Percentiles rank a stretch among this genome's conserved stretches.
Conservation (phyloP, 2,888 invertebrate genomes). For the Resseliella maxima region DNA sequence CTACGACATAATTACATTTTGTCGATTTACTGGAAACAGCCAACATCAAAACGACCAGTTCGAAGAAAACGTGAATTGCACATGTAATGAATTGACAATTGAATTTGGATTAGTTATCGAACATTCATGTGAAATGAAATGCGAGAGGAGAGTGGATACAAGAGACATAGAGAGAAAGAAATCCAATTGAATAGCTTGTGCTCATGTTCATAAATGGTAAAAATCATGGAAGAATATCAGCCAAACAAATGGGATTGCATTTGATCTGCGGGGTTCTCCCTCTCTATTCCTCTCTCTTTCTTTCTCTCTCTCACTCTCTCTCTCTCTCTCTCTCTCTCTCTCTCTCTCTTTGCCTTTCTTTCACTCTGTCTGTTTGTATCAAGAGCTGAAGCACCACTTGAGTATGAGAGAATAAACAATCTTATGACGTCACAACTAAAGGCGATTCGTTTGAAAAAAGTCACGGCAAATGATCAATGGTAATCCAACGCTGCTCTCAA, state of each 20-base stretch:
- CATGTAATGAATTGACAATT: slow-evolving; percentile 42
- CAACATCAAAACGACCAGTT: not conserved
- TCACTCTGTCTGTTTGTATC: not conserved
- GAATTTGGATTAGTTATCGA: not conserved
- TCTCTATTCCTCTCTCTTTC: too few species aligned
- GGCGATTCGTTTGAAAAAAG: not conserved
- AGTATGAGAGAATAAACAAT: not conserved
- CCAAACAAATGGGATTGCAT: not conserved
- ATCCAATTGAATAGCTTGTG: not conserved
- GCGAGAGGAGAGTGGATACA: too few species aligned
- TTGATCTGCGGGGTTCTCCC: too few species aligned
- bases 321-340: too few species aligned
- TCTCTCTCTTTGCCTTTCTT: not conserved
- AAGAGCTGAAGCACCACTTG: not conserved
- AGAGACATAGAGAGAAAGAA: not conserved
- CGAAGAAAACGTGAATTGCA: slow-evolving; percentile 38
- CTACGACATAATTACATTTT: slow-evolving; percentile 33
- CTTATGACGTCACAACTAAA: not conserved
- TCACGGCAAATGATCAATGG: slow-evolving; percentile 37
- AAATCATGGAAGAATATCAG: not conserved
- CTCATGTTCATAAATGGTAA: not conserved
- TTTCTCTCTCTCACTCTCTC: not conserved
- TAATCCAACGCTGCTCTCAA: not conserved
- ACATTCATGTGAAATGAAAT: not conserved
- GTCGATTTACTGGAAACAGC: not conserved